A percentile compares a stretch with the other conserved stretches of the same genome.
These are phyloP conservation scores for Dryobotodes eremita DNA, from an alignment of 2,888 invertebrate genomes.

Conservation along the genomic window DNA sequence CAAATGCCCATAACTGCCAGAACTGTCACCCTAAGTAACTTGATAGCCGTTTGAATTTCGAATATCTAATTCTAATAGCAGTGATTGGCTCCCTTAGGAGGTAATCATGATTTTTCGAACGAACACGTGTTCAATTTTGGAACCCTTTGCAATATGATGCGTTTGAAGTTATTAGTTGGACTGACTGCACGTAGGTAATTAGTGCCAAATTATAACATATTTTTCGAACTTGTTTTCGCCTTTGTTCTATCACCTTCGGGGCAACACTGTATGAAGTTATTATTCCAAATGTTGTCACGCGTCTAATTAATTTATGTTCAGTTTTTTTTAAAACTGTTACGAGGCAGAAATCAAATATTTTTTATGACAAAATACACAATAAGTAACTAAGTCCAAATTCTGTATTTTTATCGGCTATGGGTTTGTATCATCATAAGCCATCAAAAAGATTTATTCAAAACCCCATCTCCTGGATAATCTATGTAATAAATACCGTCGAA, in stretches of 20 bases:
- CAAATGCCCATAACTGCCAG: conserved; percentile 75
- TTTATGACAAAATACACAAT: background rate
- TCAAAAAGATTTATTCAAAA: conserved; percentile 11
- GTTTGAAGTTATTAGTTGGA: conserved; percentile 73
- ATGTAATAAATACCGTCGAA: conserved; percentile 11
- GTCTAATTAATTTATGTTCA: conserved; percentile 26
- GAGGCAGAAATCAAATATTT: background rate
- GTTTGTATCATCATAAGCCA: background rate
- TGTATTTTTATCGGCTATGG: too few relatives aligned
- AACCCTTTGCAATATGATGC: conserved; percentile 86
- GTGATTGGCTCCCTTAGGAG: conserved; percentile 90
- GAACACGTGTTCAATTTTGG: conserved; percentile 89
- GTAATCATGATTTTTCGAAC: conserved; percentile 89
- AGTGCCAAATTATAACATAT: conserved; percentile 68
- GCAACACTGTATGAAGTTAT: conserved; percentile 21
- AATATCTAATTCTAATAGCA: conserved; percentile 90
- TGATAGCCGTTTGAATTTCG: conserved; percentile 86
- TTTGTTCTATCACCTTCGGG: conserved; percentile 43
- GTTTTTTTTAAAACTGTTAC: background rate
- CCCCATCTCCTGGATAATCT: conserved; percentile 15
- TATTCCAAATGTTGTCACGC: conserved; percentile 36
- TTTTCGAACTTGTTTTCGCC: conserved; percentile 50
- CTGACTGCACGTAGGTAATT: conserved; percentile 66
- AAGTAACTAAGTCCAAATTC: background rate
- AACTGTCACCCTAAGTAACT: conserved; percentile 86